Conservation (phyloP, 2,113 vertebrate genomes). For the Nothobranchius kuhntae region DNA sequence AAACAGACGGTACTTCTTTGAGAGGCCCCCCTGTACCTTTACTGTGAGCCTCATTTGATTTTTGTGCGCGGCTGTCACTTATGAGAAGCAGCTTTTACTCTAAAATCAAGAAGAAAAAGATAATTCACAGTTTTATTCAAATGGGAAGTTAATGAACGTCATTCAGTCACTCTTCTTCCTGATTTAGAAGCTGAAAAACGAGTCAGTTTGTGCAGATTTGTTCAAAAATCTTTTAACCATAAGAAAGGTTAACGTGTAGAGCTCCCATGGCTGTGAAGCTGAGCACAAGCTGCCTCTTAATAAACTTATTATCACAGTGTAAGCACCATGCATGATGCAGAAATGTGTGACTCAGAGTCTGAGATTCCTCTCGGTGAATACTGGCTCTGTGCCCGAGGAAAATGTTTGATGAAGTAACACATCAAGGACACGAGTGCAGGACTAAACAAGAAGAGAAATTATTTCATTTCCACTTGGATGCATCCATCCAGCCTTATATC, state of each 20-base stretch:
- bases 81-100: not conserved
- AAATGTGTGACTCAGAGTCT: constrained; percentile 38
- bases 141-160: constrained; percentile 2
- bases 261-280: constrained; percentile 9
- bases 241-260: not conserved
- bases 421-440: not conserved
- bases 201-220: not conserved
- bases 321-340: constrained; percentile 41
- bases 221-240: constrained; percentile 15
- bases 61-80: not conserved
- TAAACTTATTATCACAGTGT: constrained; percentile 46
- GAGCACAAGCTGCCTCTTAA: constrained; percentile 18
- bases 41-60: constrained; percentile 14
- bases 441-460: not conserved
- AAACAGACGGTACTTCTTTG: constrained; percentile 9
- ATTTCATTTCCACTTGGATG: not conserved
- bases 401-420: constrained; percentile 17
- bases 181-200: not conserved
- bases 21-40: not conserved
- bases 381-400: constrained; percentile 46
- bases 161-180: not conserved
- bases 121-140: constrained; percentile 1
- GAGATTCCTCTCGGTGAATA: constrained; percentile 48
- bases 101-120: constrained; percentile 4
- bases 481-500: not conserved